Evolutionary conservation across 1,140 invertebrate species (phyloP).

Genomic region (Sinella curviseta): DNA sequence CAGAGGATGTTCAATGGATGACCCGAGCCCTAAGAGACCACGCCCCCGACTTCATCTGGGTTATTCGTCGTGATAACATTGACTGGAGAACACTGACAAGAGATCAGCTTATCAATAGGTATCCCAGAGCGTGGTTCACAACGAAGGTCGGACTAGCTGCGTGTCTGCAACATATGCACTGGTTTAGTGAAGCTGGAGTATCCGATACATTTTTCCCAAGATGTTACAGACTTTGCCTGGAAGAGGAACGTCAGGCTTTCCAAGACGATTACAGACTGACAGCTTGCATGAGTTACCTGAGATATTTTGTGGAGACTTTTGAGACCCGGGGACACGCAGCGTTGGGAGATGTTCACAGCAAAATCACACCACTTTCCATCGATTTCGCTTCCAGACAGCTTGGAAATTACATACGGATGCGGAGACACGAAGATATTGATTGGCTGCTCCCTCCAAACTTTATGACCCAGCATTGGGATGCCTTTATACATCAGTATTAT

Average conservation of each 20-base stretch:
- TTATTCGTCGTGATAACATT: conserved; percentile 76
- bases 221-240: conserved; percentile 80
- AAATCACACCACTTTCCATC: conserved; percentile 49
- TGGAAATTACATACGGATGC: conserved; percentile 71
- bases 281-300: conserved; percentile 78
- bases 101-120: conserved; percentile 73
- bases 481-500: conserved; percentile 76
- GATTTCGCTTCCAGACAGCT: conserved; percentile 52
- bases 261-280: conserved; percentile 86
- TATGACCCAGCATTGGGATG: conserved; percentile 73
- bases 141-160: conserved; percentile 81
- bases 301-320: conserved; percentile 68
- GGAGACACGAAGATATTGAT: conserved; percentile 84
- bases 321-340: conserved; percentile 54
- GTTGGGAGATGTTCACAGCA: conserved; percentile 44
- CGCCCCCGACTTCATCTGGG: conserved; percentile 84
- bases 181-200: conserved; percentile 80
- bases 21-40: conserved; percentile 57
- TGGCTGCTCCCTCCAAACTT: conserved; percentile 44
- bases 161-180: conserved; percentile 81
- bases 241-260: conserved; percentile 83
- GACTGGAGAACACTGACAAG: conserved; percentile 66
- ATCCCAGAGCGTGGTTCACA: conserved; percentile 78
- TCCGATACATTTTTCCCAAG: conserved; percentile 80
- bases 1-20: conserved; percentile 45